These are phyloP conservation scores for Heliconius himera DNA, from an alignment of 1,140 invertebrate species.

Conservation along the genomic window DNA sequence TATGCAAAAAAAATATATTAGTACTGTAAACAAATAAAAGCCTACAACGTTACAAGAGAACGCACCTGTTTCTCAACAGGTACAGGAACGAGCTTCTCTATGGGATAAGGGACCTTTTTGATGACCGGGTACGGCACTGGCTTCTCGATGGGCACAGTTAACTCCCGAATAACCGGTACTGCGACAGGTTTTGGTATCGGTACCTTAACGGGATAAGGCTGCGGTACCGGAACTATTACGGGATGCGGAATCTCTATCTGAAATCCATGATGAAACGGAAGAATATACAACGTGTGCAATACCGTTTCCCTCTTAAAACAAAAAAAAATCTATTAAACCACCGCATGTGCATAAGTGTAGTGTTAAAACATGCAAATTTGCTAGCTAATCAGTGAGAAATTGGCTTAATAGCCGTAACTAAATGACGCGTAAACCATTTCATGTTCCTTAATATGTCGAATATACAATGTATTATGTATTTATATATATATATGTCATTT, in stretches of 20 bases:
- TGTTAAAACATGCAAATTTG: constrained; percentile 21
- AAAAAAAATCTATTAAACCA: background rate
- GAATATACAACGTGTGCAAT: constrained; percentile 34
- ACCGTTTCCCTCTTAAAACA: constrained; percentile 36
- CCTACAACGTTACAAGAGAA: constrained; percentile 21
- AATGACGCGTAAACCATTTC: background rate
- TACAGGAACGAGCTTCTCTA: constrained; percentile 85
- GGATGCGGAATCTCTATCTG: constrained; percentile 84
- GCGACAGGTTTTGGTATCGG: constrained; percentile 85
- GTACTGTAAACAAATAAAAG: background rate
- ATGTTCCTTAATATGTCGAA: background rate
- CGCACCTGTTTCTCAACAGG: constrained; percentile 84
- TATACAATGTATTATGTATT: too few relatives aligned
- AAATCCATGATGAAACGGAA: constrained; percentile 48
- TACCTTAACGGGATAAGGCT: constrained; percentile 86
- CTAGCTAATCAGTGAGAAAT: constrained; percentile 20
- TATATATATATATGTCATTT: background rate
- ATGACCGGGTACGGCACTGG: constrained; percentile 85
- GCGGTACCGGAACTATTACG: constrained; percentile 84
- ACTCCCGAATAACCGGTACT: constrained; percentile 84
- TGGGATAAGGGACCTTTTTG: constrained; percentile 85
- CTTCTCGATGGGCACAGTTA: constrained; percentile 85
- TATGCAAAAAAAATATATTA: background rate
- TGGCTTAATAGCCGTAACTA: constrained; percentile 3
- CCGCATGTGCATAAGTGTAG: constrained; percentile 28